Conservation (phyloP, 2,113 vertebrate species). For the Erinaceus europaeus region DNA sequence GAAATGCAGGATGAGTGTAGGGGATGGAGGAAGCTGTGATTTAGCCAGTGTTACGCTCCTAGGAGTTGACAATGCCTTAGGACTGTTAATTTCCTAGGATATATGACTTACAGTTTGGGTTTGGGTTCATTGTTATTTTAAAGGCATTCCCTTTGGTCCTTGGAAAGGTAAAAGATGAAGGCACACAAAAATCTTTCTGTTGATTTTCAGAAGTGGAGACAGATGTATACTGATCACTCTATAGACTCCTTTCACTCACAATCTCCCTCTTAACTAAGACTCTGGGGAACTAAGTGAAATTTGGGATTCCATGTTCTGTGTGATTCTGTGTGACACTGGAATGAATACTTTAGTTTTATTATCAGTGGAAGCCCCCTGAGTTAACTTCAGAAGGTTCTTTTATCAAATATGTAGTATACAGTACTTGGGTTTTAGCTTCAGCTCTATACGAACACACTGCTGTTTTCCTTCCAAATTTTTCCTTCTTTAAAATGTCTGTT, state of each 20-base stretch:
- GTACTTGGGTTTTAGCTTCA: not conserved
- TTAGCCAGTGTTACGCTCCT: not conserved
- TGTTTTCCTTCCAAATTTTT: constrained; percentile 13
- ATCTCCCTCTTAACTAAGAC: not conserved
- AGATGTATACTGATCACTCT: not conserved
- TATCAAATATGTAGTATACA: not conserved
- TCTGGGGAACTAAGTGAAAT: not conserved
- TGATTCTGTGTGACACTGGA: not conserved
- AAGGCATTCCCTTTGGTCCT: not conserved
- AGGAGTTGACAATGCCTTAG: not conserved
- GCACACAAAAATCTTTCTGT: not conserved
- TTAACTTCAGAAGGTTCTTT: not conserved
- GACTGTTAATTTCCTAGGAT: not conserved
- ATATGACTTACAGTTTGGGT: not conserved
- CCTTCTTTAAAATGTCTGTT: not conserved
- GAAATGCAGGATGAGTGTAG: not conserved
- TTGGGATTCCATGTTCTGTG: not conserved
- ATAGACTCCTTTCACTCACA: not conserved
- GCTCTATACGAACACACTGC: not conserved
- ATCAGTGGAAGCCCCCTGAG: not conserved
- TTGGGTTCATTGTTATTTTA: not conserved
- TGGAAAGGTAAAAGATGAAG: not conserved
- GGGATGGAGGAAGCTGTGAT: too few relatives aligned
- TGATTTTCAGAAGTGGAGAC: not conserved
- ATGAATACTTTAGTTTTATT: not conserved